Evolutionary conservation across 2,888 invertebrate species (phyloP).

Genomic region (Eulithis testata): DNA sequence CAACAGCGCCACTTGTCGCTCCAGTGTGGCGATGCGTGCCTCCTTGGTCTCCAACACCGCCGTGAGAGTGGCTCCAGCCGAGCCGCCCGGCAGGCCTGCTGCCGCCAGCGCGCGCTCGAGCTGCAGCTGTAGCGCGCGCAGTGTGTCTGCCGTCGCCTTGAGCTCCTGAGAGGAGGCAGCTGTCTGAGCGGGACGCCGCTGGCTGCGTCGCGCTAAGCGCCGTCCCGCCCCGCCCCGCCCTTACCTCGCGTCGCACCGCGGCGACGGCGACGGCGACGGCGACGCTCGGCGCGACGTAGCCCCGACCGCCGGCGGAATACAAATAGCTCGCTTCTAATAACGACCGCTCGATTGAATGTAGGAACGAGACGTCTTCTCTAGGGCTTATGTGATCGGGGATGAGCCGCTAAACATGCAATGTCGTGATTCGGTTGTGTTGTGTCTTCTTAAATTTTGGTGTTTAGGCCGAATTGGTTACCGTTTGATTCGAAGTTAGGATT

Average conservation of each 20-base stretch:
- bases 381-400: constrained; percentile 79
- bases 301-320: constrained; percentile 69
- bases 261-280: constrained; percentile 23
- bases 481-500: constrained; percentile 46
- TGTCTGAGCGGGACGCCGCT: constrained; percentile 42
- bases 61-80: constrained; percentile 87
- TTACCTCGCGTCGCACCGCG: constrained; percentile 37
- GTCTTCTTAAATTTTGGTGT: constrained; percentile 63
- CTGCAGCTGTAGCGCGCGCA: constrained; percentile 92
- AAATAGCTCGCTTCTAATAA: constrained; percentile 67
- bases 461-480: constrained; percentile 66
- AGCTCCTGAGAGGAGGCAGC: constrained; percentile 85
- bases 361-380: constrained; percentile 79
- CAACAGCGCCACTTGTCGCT: constrained; percentile 92
- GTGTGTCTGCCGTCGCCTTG: constrained; percentile 93
- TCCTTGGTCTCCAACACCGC: constrained; percentile 94
- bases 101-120: constrained; percentile 89
- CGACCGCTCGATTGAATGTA: constrained; percentile 72
- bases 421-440: constrained; percentile 78
- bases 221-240: constrained; percentile 47
- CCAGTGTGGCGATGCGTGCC: constrained; percentile 93
- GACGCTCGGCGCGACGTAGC: constrained; percentile 64
- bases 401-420: constrained; percentile 84
- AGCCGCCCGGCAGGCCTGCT: constrained; percentile 84
- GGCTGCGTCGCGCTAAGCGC: constrained; percentile 32